Base-by-base conservation (phyloP, 2,888 invertebrate species). In the Hemicrepidius hirtus region DNA sequence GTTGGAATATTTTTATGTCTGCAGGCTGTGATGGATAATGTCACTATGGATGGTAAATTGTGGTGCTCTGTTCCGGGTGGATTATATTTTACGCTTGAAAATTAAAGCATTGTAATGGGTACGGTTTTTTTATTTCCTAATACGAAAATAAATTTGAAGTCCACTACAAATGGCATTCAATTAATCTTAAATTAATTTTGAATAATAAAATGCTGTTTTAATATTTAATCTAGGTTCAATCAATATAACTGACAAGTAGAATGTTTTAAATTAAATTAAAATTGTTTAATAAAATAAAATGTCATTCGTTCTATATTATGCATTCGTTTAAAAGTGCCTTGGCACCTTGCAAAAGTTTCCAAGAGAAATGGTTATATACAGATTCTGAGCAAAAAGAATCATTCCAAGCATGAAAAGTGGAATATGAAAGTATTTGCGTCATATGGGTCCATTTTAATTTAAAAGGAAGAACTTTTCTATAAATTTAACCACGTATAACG, bases 361-460 rank as follows among this genome's bases (percentile, higher is more conserved):
- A 46, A 3, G 18, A 46, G 3, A 18, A 46, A 46, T 46, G 13
- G 9, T 18, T 6, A 46, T 20, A 46, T 9, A 32, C 32, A 32
- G 9, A 32, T 32, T n/a, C 32, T 20, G 20, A 4, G 46, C 16
- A 46, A 10, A 46, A 46, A 46, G 46, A 46, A 46, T 21, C 24
- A 53, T 28, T 53, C n/a, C 28, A 53, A 20, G 53, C 28, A 24
- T 28, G n/a, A 32, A 32, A 9, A 32, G 7, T 32, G 32, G 32
- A 32, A 32, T 32, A 32, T 32, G 32, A 63, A 46, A 63, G 18
- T 13, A 28, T 37, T 53, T 40, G 24, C 66, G 66, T 66, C 66
- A 66, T 66, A 40, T 66, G 41, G 55, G 37, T 53, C 40, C 55
- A 46, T 32, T 57, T 67, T 67, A 57, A 67, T 67, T 67, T 67